Base-by-base conservation (phyloP, 2,888 invertebrate species). In the Microctonus hyperodae region DNA sequence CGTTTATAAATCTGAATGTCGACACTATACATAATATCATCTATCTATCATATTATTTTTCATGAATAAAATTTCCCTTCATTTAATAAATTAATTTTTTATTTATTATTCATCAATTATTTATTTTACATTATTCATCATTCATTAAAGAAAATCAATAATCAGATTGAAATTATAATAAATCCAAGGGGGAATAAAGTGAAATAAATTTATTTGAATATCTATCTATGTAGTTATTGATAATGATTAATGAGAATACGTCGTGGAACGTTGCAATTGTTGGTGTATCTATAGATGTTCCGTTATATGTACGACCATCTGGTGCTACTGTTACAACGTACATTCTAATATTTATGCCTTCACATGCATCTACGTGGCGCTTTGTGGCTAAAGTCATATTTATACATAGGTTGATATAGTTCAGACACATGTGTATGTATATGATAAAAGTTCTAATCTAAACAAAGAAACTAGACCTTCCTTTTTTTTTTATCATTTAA, bases 401-500 rank as follows among this genome's bases (percentile, higher is more conserved):
- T 44, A 9, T 20, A n/a, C 44, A 16, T 16, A 44, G 44, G 16
- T n/a, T n/a, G n/a, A 20, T 44, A 44, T 44, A n/a, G 4, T n/a
- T n/a, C n/a, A n/a, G n/a, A n/a, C n/a, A n/a, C n/a, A 37, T 37
- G 13, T 37, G n/a, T 37, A 37, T 37, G n/a, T n/a, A 37, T 37
- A 37, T 48, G 60, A 60, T 25, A 33, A 23, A 7, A 16, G 60
- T 62, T 48, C 56, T 51, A 59, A 51, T 51, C 20, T 44, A 37
- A 40, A 33, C 50, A 48, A 56, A 56, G 44, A 51, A 44, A 57
- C 37, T 56, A 50, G 61, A 50, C 11, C n/a, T n/a, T n/a, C n/a
- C n/a, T n/a, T 55, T 25, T 25, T 37, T 6, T 37, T 33, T 48
- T 33, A 57, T 64, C 53, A 59, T 61, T 65, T 75, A 78, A 76